These are phyloP conservation scores for Clunio marinus DNA, from an alignment of 2,888 invertebrate species.

Conservation along the genomic window DNA sequence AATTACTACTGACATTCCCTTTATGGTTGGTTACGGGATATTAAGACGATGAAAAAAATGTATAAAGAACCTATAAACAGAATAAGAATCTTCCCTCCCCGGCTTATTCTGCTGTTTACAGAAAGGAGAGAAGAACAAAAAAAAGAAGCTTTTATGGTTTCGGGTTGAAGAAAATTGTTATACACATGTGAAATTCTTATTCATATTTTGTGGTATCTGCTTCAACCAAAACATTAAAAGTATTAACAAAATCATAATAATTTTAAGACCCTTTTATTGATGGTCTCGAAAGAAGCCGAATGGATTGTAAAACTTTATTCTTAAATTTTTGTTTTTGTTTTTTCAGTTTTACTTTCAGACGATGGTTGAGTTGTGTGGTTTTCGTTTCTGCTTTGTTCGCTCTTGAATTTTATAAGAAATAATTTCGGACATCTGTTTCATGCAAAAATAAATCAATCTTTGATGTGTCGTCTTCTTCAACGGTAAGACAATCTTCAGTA, in stretches of 20 bases:
- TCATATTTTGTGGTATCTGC: background rate
- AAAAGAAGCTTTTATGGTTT: slow-evolving; percentile 23
- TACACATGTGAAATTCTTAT: background rate
- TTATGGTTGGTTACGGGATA: slow-evolving; percentile 6
- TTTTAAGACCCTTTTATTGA: background rate
- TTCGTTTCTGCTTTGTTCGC: no score
- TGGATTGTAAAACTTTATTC: slow-evolving; percentile 16
- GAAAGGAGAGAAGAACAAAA: no score
- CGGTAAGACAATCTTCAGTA: no score
- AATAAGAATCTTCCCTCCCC: slow-evolving; percentile 13
- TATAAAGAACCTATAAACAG: background rate
- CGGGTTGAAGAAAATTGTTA: background rate
- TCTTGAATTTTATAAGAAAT: background rate
- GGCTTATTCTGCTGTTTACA: background rate
- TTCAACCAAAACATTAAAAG: background rate
- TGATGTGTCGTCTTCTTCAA: no score
- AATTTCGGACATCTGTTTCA: background rate
- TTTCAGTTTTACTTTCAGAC: slow-evolving; percentile 17
- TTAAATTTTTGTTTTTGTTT: background rate
- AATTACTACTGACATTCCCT: slow-evolving; percentile 36
- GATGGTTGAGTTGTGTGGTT: no score
- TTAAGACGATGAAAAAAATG: slow-evolving; percentile 15
- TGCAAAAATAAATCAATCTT: background rate
- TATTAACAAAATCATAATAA: slow-evolving; percentile 21
- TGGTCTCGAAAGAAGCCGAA: background rate